phyloP scores from a whole-genome alignment of 2,113 vertebrate genomes.

The Glaucidium brasilianum region DNA sequence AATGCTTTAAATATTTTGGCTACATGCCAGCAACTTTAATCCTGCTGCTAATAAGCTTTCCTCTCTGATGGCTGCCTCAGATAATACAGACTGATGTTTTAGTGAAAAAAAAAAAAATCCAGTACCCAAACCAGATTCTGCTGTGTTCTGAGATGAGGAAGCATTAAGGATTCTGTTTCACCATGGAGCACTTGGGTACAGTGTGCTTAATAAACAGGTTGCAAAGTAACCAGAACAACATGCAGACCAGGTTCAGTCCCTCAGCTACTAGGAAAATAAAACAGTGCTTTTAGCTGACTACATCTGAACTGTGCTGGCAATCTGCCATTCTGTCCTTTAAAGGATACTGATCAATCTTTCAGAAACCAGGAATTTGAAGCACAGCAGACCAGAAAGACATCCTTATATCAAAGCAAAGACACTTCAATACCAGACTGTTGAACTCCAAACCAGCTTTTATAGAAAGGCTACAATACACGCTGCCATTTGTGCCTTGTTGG shows the following conservation, averaged over 20 bases:
- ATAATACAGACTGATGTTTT: background rate
- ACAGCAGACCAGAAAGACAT: background rate
- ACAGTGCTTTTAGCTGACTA: background rate
- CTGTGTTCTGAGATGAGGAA: background rate
- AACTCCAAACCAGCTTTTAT: background rate
- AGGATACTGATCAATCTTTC: background rate
- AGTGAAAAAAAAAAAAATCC: background rate
- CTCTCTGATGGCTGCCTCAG: background rate
- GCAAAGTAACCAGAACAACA: background rate
- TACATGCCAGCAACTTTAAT: background rate
- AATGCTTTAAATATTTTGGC: background rate
- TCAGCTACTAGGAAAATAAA: background rate
- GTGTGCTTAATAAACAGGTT: background rate
- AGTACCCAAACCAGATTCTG: background rate
- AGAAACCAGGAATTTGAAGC: background rate
- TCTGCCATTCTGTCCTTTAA: background rate
- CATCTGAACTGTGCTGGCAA: background rate
- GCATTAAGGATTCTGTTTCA: background rate
- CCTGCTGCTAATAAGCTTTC: slow-evolving; percentile 10
- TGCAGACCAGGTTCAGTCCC: background rate
- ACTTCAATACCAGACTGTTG: background rate
- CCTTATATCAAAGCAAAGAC: background rate
- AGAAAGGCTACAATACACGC: background rate
- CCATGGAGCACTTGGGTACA: background rate
- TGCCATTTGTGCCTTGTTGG: background rate